Conservation (phyloP, 2,888 invertebrate genomes). For the Endotricha flammealis region DNA sequence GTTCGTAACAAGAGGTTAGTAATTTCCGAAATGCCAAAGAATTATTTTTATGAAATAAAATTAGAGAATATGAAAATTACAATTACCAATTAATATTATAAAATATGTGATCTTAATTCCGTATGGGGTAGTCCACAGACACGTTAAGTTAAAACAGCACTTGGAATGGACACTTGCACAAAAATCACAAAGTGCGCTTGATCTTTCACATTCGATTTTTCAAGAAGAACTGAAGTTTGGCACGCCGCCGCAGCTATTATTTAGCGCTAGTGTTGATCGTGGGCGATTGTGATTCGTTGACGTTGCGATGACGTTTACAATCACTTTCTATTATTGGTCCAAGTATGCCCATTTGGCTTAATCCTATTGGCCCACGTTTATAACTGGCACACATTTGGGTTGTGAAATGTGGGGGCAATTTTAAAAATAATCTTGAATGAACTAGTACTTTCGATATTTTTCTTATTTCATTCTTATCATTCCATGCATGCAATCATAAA, state of each 20-base stretch:
- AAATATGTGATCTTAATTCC: conserved; percentile 27
- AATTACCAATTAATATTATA: conserved; percentile 41
- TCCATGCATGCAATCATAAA: no score
- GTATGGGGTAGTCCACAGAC: conserved; percentile 42
- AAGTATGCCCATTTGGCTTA: conserved; percentile 75
- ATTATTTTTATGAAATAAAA: conserved; percentile 18
- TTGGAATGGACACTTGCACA: conserved; percentile 42
- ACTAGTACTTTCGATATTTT: no score
- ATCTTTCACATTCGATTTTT: conserved; percentile 56
- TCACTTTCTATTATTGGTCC: conserved; percentile 59
- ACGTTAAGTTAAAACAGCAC: conserved; percentile 58
- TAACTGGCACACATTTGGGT: conserved; percentile 45
- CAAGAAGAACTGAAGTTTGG: conserved; percentile 64
- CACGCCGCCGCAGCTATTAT: conserved; percentile 68
- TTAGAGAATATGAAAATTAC: conserved; percentile 18
- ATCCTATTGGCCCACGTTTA: conserved; percentile 83
- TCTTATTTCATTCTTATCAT: no score
- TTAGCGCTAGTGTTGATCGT: conserved; percentile 80
- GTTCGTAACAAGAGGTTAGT: conserved; percentile 4
- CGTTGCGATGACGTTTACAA: conserved; percentile 58
- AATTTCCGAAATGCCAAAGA: not conserved
- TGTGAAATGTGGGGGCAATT: conserved; percentile 44
- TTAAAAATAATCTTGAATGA: conserved; percentile 40
- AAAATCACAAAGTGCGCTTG: conserved; percentile 39
- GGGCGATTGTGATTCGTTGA: conserved; percentile 74